Conservation (phyloP, 2,113 vertebrate genomes). For the Numenius arquata region DNA sequence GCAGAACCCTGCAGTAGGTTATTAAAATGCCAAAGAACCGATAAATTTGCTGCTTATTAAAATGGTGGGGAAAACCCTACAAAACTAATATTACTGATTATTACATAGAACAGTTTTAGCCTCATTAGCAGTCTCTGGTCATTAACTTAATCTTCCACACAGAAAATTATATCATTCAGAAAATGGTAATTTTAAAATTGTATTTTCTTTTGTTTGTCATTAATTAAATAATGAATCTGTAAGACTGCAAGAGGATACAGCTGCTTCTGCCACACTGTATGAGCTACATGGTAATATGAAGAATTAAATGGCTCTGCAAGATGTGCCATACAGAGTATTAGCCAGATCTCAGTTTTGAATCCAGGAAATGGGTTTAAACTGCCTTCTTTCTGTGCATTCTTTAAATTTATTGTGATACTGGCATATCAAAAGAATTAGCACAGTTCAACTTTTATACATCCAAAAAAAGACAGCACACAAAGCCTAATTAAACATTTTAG, state of each 20-base stretch:
- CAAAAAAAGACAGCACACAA: neutral
- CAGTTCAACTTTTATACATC: neutral
- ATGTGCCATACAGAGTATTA: neutral
- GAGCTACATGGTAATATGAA: neutral
- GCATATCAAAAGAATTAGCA: neutral
- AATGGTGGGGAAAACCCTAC: slow-evolving; percentile 49
- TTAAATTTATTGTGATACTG: neutral
- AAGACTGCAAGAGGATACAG: neutral
- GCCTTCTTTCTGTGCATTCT: neutral
- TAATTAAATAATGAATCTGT: slow-evolving; percentile 41
- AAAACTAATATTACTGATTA: slow-evolving; percentile 62
- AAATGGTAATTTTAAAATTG: neutral
- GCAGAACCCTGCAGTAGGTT: slow-evolving; percentile 67
- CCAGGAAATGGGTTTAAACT: neutral
- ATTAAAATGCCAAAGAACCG: slow-evolving; percentile 71
- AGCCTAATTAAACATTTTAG: neutral
- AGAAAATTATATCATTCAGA: slow-evolving; percentile 41
- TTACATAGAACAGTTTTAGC: slow-evolving; percentile 38
- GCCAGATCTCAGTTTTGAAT: neutral
- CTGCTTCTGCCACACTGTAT: slow-evolving; percentile 2
- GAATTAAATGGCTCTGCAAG: neutral
- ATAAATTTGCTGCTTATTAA: slow-evolving; percentile 81
- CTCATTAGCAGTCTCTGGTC: slow-evolving; percentile 52
- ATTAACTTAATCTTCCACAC: slow-evolving; percentile 55
- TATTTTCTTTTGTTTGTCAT: slow-evolving; percentile 50